phyloP scores from a whole-genome alignment of 1,140 invertebrate species.

The Lamellibrachia luymesi region DNA sequence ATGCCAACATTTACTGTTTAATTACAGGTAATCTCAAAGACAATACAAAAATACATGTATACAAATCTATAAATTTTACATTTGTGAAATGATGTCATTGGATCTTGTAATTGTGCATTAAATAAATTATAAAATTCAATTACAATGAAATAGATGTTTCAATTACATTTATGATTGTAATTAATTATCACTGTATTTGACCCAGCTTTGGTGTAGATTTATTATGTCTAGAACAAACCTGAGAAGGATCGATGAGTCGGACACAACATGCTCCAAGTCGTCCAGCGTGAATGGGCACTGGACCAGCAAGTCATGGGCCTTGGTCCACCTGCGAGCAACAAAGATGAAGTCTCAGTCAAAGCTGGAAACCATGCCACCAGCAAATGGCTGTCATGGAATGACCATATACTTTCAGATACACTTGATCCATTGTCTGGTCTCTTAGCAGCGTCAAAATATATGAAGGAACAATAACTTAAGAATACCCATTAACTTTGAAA shows the following conservation, averaged over 20 bases:
- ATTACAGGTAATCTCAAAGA: no score
- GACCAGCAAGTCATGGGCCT: conserved; percentile 66
- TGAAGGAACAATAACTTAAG: neutral
- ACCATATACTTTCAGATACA: neutral
- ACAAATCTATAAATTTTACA: no score
- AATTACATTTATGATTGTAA: no score
- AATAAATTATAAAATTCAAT: no score
- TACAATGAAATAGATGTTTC: no score
- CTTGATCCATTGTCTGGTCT: neutral
- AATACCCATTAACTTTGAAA: neutral
- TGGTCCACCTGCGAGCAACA: conserved; percentile 53
- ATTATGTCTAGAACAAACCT: conserved; percentile 44
- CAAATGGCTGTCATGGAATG: no score
- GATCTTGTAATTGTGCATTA: no score
- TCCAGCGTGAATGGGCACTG: conserved; percentile 64
- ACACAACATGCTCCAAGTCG: conserved; percentile 64
- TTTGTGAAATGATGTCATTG: no score
- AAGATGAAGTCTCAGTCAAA: neutral
- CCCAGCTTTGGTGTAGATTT: no score
- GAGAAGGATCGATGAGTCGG: conserved; percentile 51
- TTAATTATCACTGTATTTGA: no score
- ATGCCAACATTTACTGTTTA: no score
- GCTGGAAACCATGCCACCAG: neutral
- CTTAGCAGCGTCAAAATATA: neutral
- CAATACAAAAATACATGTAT: no score